Conservation (phyloP, 2,888 invertebrate genomes). For the Sminthurinus aureus region DNA sequence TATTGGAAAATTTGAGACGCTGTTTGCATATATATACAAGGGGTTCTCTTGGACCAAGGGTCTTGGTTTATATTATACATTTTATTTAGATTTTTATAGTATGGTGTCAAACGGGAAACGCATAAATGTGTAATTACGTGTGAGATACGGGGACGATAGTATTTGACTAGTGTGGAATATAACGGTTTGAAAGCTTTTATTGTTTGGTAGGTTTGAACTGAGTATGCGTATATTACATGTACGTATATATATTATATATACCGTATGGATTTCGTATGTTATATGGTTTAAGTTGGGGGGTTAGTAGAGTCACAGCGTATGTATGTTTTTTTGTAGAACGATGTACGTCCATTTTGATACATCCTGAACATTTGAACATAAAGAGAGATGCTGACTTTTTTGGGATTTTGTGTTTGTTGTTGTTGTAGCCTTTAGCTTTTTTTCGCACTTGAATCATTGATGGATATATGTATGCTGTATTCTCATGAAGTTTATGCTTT, state of each 20-base stretch:
- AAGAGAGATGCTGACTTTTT: neutral
- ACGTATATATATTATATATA: no score
- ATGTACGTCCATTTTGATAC: neutral
- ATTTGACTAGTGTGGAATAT: neutral
- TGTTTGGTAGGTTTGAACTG: neutral
- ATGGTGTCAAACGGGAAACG: no score
- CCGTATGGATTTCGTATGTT: neutral
- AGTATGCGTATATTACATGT: neutral
- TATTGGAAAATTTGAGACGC: no score
- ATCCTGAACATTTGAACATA: neutral
- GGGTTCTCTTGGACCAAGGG: no score
- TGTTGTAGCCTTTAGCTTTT: neutral
- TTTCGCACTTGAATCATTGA: neutral
- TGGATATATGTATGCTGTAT: neutral
- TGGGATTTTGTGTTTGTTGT: neutral
- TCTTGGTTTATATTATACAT: no score
- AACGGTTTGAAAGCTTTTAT: neutral
- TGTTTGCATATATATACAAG: no score
- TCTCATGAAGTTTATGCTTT: neutral
- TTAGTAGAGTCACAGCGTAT: neutral
- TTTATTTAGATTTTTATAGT: no score
- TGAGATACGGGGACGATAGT: neutral
- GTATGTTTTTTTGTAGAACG: neutral
- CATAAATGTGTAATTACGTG: neutral
- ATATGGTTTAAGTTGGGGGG: neutral